Conservation (phyloP, 2,113 vertebrate species). For the Spea bombifrons region DNA sequence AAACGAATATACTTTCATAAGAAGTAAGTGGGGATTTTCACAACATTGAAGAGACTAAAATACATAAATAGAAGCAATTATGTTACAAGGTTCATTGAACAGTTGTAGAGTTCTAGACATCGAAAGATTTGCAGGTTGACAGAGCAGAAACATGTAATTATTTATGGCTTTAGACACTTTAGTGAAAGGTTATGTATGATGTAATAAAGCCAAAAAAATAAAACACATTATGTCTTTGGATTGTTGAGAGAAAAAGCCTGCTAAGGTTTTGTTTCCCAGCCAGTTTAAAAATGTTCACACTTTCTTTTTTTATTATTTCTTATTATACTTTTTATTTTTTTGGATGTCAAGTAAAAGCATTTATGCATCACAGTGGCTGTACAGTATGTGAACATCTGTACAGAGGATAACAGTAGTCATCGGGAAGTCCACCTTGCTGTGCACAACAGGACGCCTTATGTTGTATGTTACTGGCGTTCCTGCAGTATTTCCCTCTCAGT, state of each 20-base stretch:
- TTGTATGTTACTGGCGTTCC: too few relatives aligned
- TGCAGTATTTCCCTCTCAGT: too few relatives aligned
- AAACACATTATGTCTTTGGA: not conserved
- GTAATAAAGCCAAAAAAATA: constrained; percentile 7
- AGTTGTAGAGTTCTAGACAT: constrained; percentile 9
- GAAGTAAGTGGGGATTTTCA: not conserved
- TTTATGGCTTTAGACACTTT: constrained; percentile 29
- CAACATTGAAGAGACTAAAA: not conserved
- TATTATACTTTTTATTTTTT: too few relatives aligned
- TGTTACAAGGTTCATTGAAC: constrained; percentile 29
- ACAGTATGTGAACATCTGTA: too few relatives aligned
- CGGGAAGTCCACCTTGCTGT: too few relatives aligned
- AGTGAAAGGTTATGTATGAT: constrained; percentile 32
- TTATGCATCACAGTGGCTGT: too few relatives aligned
- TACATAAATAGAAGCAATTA: not conserved
- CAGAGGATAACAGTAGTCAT: too few relatives aligned
- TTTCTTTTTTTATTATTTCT: too few relatives aligned
- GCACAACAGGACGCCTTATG: too few relatives aligned
- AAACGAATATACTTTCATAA: not conserved
- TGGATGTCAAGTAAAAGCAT: too few relatives aligned
- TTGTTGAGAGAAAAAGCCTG: not conserved
- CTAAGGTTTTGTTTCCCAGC: not conserved
- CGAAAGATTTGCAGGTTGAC: constrained; percentile 11
- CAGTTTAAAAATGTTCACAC: not conserved
- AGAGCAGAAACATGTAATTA: constrained; percentile 28